phyloP scores from a whole-genome alignment of 2,888 invertebrate genomes.

The Drosophila suboccidentalis region DNA sequence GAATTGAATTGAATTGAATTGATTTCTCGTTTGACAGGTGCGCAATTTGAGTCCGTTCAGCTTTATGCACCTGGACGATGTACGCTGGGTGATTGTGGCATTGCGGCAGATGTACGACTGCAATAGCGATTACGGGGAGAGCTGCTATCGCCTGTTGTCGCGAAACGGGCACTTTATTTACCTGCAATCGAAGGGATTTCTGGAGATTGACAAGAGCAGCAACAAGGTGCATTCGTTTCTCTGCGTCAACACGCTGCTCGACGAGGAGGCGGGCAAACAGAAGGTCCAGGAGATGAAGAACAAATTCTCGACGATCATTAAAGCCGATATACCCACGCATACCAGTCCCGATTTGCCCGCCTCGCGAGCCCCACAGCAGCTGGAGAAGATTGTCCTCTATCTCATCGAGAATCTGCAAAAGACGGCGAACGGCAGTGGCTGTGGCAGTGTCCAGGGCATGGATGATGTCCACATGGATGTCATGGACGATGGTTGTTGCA shows the following conservation, averaged over 20 bases:
- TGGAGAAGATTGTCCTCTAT: slow-evolving; percentile 91
- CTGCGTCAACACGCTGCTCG: slow-evolving; percentile 92
- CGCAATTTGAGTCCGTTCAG: slow-evolving; percentile 95
- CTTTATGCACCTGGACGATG: slow-evolving; percentile 96
- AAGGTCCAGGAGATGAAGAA: slow-evolving; percentile 93
- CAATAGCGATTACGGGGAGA: slow-evolving; percentile 92
- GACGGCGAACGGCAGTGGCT: slow-evolving; percentile 48
- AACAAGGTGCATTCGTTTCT: slow-evolving; percentile 94
- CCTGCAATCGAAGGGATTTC: slow-evolving; percentile 92
- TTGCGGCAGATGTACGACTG: slow-evolving; percentile 95
- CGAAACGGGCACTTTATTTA: slow-evolving; percentile 94
- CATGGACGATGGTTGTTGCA: slow-evolving; percentile 48
- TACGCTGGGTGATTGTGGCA: slow-evolving; percentile 95
- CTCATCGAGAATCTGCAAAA: slow-evolving; percentile 87
- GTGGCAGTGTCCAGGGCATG: slow-evolving; percentile 39
- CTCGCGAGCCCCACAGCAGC: slow-evolving; percentile 90
- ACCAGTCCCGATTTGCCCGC: slow-evolving; percentile 85
- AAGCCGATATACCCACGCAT: slow-evolving; percentile 86
- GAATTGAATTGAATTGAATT: neutral
- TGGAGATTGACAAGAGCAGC: slow-evolving; percentile 91
- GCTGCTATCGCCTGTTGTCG: slow-evolving; percentile 93
- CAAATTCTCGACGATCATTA: slow-evolving; percentile 90
- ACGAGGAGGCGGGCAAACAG: slow-evolving; percentile 90
- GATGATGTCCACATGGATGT: slow-evolving; percentile 46
- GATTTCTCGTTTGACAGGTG: slow-evolving; percentile 85